Percentiles rank a stretch among this genome's conserved stretches.
phyloP scores from a whole-genome alignment of 2,113 vertebrate species.

The Neotoma lepida region DNA sequence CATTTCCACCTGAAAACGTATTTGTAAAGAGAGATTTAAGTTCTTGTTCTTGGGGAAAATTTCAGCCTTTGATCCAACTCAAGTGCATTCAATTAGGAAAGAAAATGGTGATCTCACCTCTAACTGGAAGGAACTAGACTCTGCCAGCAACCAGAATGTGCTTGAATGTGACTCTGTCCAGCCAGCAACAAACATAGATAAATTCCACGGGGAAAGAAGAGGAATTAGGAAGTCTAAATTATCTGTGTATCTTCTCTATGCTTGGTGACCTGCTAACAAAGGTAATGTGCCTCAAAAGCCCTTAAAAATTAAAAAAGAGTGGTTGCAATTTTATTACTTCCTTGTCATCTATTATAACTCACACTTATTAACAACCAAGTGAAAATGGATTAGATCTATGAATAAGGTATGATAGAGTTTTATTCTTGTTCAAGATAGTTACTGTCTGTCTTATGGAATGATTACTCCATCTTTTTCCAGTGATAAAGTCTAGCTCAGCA shows the following conservation, averaged over 20 bases:
- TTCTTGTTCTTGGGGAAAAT: not conserved
- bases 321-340: not conserved
- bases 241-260: not conserved
- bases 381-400: not conserved
- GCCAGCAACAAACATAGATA: not conserved
- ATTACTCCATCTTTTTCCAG: not conserved
- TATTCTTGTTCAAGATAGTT: not conserved
- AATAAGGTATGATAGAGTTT: not conserved
- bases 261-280: not conserved
- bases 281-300: not conserved
- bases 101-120: not conserved
- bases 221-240: not conserved
- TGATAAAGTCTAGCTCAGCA: not conserved
- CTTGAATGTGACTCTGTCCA: not conserved
- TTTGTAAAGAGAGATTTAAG: slow-evolving; percentile 9
- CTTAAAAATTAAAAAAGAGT: not conserved
- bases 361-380: not conserved
- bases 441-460: not conserved
- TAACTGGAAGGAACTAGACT: not conserved
- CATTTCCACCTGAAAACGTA: not conserved
- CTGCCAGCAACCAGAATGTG: not conserved
- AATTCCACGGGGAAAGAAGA: not conserved
- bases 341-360: not conserved
- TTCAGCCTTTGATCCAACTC: slow-evolving; percentile 2
- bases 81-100: slow-evolving; percentile 20